Evolutionary conservation across 2,888 invertebrate species (phyloP).

Genomic region (Arrhopalites spinosus): DNA sequence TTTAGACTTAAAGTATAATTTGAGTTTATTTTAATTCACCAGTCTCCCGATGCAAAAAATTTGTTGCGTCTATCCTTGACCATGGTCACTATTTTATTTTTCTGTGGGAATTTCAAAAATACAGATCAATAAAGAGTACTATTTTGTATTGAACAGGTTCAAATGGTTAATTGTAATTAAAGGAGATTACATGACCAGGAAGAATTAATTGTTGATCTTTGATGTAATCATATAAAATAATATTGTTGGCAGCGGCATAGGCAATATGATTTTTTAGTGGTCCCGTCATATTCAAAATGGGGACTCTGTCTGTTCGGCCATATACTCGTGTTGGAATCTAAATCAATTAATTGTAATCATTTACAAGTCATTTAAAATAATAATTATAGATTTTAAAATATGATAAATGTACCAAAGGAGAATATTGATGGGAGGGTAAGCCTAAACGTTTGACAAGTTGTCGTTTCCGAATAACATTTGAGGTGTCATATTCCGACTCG

Average conservation of each 20-base stretch:
- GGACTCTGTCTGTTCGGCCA: slow-evolving; percentile 46
- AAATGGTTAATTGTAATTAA: no score
- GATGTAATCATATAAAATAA: slow-evolving; percentile 50
- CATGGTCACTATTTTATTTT: slow-evolving; percentile 47
- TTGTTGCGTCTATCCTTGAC: slow-evolving; percentile 36
- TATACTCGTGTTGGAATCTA: slow-evolving; percentile 42
- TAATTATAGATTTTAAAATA: neutral
- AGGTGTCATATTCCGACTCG: neutral
- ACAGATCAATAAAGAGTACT: neutral
- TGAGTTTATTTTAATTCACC: no score
- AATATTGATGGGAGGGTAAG: slow-evolving; percentile 3
- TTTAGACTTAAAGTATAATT: no score
- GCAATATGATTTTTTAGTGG: slow-evolving; percentile 49
- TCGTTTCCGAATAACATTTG: neutral
- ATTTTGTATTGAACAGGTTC: neutral
- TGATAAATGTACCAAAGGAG: slow-evolving; percentile 12
- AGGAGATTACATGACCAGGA: slow-evolving; percentile 53
- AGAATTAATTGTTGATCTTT: slow-evolving; percentile 50
- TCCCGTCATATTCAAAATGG: slow-evolving; percentile 49
- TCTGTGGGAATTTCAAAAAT: slow-evolving; percentile 39
- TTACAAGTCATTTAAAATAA: neutral
- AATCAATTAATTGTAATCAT: neutral
- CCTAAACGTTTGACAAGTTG: neutral
- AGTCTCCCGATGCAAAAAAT: slow-evolving; percentile 48
- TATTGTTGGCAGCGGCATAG: slow-evolving; percentile 50